Evolutionary conservation across 1,140 invertebrate genomes (phyloP).

Genomic region (Eurosta solidaginis): DNA sequence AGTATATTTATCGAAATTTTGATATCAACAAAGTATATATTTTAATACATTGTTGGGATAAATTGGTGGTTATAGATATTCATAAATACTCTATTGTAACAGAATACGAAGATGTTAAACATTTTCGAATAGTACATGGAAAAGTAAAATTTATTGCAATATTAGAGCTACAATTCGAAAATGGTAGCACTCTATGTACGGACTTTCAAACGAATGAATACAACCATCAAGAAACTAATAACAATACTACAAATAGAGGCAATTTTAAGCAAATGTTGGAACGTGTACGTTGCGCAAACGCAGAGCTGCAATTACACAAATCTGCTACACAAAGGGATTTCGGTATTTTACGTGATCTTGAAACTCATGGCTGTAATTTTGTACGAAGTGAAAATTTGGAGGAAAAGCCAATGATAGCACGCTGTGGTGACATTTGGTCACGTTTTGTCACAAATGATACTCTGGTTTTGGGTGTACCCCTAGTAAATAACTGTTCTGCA

Average conservation of each 20-base stretch:
- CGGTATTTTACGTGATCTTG: not conserved
- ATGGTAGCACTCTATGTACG: not conserved
- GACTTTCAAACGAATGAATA: conserved; percentile 13
- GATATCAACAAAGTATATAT: conserved; percentile 30
- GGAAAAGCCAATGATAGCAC: conserved; percentile 24
- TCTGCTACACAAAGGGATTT: conserved; percentile 27
- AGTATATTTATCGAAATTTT: conserved; percentile 32
- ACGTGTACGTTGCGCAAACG: conserved; percentile 24
- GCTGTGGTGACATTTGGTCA: conserved; percentile 36
- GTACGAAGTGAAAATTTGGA: conserved; percentile 29
- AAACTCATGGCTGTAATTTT: conserved; percentile 10
- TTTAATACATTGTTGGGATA: conserved; percentile 33
- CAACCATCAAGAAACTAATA: not conserved
- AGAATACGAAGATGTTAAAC: conserved; percentile 16
- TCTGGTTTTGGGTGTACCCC: conserved; percentile 32
- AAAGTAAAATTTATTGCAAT: conserved; percentile 16
- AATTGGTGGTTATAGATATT: conserved; percentile 9
- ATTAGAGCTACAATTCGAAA: conserved; percentile 17
- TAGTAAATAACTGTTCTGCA: conserved; percentile 31
- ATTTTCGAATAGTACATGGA: conserved; percentile 24
- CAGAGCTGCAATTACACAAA: conserved; percentile 30
- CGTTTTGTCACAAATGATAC: conserved; percentile 5
- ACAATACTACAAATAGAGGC: not conserved
- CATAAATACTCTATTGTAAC: not conserved
- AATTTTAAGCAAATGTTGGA: conserved; percentile 32